Conservation (phyloP, 2,888 invertebrate genomes). For the Papilio demoleus region DNA sequence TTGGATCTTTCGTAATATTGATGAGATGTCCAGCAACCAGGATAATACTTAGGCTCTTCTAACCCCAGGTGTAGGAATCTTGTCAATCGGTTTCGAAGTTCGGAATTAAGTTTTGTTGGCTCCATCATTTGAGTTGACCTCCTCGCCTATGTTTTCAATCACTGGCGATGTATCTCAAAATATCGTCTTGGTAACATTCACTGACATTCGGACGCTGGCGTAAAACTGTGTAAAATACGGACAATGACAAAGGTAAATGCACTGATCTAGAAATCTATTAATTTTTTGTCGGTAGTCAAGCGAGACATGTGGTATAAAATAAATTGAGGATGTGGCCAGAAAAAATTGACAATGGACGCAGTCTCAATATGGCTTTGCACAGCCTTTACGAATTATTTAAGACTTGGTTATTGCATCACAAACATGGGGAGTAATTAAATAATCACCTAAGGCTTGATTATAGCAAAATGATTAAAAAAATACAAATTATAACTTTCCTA, state of each 20-base stretch:
- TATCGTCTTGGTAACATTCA: conserved; percentile 50
- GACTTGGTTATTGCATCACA: not conserved
- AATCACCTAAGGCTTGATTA: not conserved
- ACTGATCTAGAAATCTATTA: conserved; percentile 60
- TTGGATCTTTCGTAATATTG: conserved; percentile 76
- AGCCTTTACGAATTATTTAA: not conserved
- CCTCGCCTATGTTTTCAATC: conserved; percentile 26
- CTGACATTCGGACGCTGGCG: conserved; percentile 46
- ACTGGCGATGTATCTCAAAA: conserved; percentile 39
- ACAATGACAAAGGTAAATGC: conserved; percentile 60
- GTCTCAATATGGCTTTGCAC: conserved; percentile 37
- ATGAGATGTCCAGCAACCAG: conserved; percentile 81
- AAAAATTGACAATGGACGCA: conserved; percentile 76
- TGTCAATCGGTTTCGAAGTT: conserved; percentile 67
- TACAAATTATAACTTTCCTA: conserved; percentile 30
- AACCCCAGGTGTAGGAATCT: conserved; percentile 81
- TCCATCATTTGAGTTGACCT: conserved; percentile 56
- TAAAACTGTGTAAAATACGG: conserved; percentile 60
- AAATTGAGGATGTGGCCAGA: conserved; percentile 82
- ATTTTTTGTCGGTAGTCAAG: conserved; percentile 75
- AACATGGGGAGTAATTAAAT: not conserved
- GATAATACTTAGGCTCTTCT: conserved; percentile 81
- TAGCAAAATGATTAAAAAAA: not conserved
- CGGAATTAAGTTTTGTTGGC: conserved; percentile 58
- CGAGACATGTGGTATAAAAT: conserved; percentile 77